Conservation (phyloP, 2,113 vertebrate genomes). For the Cavia porcellus region DNA sequence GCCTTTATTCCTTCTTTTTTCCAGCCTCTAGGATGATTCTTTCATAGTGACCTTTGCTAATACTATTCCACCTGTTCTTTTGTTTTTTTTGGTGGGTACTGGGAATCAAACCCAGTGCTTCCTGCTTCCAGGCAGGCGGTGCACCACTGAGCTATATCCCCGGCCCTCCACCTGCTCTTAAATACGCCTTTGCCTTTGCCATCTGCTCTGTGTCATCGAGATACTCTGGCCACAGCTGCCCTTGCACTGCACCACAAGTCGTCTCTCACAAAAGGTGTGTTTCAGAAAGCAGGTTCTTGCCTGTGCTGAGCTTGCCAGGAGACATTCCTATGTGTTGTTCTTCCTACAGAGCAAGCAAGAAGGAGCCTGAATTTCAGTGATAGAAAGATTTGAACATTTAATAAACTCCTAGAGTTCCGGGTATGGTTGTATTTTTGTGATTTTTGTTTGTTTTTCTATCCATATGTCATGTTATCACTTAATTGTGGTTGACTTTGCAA, state of each 20-base stretch:
- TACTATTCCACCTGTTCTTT: no score
- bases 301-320: neutral
- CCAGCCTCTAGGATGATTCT: neutral
- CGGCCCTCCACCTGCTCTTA: no score
- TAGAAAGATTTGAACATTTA: neutral
- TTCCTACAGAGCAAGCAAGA: neutral
- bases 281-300: neutral
- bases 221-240: neutral
- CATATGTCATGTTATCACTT: neutral
- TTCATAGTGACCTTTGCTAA: neutral
- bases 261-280: neutral
- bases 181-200: neutral
- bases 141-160: no score
- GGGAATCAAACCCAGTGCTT: no score
- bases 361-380: neutral
- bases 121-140: no score
- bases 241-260: neutral
- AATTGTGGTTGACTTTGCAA: neutral
- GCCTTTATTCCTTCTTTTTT: neutral
- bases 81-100: no score
- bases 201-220: neutral
- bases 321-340: fast-evolving
- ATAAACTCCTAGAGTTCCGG: neutral
- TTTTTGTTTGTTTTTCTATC: neutral
- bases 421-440: neutral